Evolutionary conservation across 92 coral and sea anemone genomes (phyloP), one percentile per base, ranked within the genome.

Genomic region (Epizoanthus rinbou): DNA sequence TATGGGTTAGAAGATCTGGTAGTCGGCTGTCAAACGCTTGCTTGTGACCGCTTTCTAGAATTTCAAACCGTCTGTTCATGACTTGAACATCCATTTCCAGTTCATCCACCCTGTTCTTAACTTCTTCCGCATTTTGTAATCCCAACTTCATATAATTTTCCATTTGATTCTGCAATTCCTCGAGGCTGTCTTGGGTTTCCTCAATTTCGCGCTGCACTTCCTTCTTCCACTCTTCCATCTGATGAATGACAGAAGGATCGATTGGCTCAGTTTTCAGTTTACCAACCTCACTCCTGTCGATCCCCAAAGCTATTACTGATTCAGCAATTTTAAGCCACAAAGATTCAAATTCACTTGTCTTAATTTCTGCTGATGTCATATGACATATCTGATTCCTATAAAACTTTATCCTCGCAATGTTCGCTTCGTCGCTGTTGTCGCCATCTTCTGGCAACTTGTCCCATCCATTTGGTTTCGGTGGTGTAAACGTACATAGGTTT

Each of bases 321-420:
- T 10, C 8, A 23, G 89, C 67, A 64, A 89, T 50, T 43, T 75
- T 57, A 14, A 21, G 47, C 90, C 90, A 87, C 78, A 73, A 79
- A 28, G 21, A 65, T 54, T 90, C 83, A 21, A 86, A 90, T 18
- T 73, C 65, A 25, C 18, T 74, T 8, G 53, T 65, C 11, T 81
- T 58, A 25, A 71, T 69, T 3, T 64, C 88, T 16, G 93, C 52
- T 2, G 73, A 39, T 31, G 80, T 21, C 0, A 58, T 39, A 33
- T 90, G 93, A 57, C 75, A 90, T 33, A 90, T 64, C 18, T 86
- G 67, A 56, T 90, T 90, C 24, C 93, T 79, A 41, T 60, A 86
- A 17, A 41, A 57, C 57, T 86, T 86, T 35, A 90, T 79, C 41
- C 88, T 74, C 33, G 64, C 81, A 63, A 90, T 68, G 47, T 90